Evolutionary conservation across 2,797 vertebrate genomes (phyloP), one percentile per base, ranked within the genome.

Genomic region (Silurus aristotelis): DNA sequence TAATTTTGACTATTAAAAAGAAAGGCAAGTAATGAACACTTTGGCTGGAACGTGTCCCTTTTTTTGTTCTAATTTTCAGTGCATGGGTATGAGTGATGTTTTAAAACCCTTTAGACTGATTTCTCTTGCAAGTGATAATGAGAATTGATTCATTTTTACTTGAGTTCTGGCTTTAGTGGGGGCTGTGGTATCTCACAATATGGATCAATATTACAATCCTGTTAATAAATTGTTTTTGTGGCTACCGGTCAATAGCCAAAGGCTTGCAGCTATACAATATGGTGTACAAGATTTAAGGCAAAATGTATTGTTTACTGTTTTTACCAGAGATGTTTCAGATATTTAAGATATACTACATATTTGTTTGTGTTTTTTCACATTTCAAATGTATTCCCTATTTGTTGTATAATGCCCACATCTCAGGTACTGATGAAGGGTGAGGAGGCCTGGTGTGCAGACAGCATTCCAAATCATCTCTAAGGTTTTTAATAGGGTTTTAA

Each of bases 1-100:
- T 95, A 94, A 95, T 95, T 95, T 95, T 93, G 94, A 95, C 91
- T 93, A 95, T 95, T 95, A 94, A 95, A 95, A 95, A 93, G 93
- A 95, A 94, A 93, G 89, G 17, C 63, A 89, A 92, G 91, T 93
- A 93, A 94, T 93, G 83, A 63, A 87, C 85, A 79, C 77, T 84
- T 85, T 87, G 87, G 87, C 87, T 90, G 86, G 61, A 58, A 71
- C 15, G 5, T 90, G 73, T 70, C 19, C 2, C 20, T 64, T 85
- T 48, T 48, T 10, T 20, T 70, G 7, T 6, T 43, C 31, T 15
- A 60, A 8, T 25, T 55, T 75, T 6, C 19, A 38, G n/a, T 78
- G 56, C 10, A 6, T 38, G 56, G 27, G 75, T 5, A 27, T 15
- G 58, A n/a, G 58, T 22, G 38, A 55, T 43, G 58, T 78, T 19